phyloP scores from a whole-genome alignment of 2,113 vertebrate species.

The Petrocephalus zakoni region DNA sequence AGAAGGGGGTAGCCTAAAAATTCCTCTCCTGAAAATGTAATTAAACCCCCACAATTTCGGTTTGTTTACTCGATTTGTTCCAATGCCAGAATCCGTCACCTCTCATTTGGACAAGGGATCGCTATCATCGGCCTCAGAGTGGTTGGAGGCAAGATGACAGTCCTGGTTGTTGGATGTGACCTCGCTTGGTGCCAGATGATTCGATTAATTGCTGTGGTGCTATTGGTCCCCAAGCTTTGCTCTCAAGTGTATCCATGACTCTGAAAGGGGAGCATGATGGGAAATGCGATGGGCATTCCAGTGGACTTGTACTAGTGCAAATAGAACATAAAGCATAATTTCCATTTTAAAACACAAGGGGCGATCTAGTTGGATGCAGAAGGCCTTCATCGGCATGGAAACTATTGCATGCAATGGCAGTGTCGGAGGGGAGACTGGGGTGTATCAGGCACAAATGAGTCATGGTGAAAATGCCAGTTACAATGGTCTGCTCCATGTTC shows the following conservation, averaged over 20 bases:
- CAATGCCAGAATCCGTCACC: not conserved
- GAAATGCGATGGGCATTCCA: not conserved
- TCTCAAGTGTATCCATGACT: not conserved
- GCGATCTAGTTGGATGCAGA: not conserved
- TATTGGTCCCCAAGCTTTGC: not conserved
- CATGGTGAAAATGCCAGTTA: not conserved
- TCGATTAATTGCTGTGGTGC: not conserved
- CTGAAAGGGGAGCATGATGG: not conserved
- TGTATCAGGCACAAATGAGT: not conserved
- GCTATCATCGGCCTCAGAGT: not conserved
- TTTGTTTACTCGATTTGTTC: not conserved
- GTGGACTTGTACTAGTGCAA: not conserved
- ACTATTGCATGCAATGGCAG: not conserved
- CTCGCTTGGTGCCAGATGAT: not conserved
- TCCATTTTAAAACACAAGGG: not conserved
- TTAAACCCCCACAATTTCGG: not conserved
- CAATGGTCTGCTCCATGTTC: constrained; percentile 25
- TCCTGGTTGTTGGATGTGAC: not conserved
- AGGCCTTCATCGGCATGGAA: not conserved
- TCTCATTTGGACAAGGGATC: not conserved
- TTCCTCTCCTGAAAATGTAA: not conserved
- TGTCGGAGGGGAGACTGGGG: not conserved
- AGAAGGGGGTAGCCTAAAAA: not conserved
- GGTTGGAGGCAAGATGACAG: not conserved
- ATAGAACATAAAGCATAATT: not conserved